Percentiles rank a stretch among this genome's conserved stretches.
Conservation (phyloP, 1,140 invertebrate species). For the Portunus trituberculatus region DNA sequence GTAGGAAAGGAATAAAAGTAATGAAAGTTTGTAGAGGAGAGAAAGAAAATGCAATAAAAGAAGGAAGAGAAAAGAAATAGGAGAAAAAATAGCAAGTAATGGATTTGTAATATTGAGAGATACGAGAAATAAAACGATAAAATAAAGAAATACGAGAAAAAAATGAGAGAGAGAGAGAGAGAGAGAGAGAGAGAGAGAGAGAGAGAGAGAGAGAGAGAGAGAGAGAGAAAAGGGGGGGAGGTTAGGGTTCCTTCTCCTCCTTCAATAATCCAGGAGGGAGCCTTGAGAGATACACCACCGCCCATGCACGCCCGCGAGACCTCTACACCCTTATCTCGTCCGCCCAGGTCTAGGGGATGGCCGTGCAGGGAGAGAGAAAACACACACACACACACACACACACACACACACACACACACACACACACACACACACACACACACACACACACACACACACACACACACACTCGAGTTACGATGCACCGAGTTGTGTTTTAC, state of each 20-base stretch:
- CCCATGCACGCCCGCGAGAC: neutral
- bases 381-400: too few species aligned
- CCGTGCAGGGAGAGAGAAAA: neutral
- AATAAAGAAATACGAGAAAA: neutral
- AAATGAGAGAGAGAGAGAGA: neutral
- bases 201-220: constrained; percentile 12
- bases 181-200: constrained; percentile 17
- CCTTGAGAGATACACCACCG: neutral
- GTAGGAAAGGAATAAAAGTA: too few species aligned
- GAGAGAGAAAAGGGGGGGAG: neutral
- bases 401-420: neutral
- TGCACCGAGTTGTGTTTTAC: too few species aligned
- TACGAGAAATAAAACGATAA: neutral
- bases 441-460: too few species aligned
- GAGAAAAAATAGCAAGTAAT: too few species aligned
- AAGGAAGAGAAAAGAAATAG: too few species aligned
- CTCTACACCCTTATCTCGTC: neutral
- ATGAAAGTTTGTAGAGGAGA: too few species aligned
- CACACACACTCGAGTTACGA: neutral
- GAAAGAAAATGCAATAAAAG: too few species aligned
- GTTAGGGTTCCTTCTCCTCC: neutral
- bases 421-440: neutral
- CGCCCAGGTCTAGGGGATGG: neutral
- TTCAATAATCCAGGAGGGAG: neutral
- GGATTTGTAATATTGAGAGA: neutral